Evolutionary conservation across 1,140 invertebrate species (phyloP).

Genomic region (Penaeus chinensis): DNA sequence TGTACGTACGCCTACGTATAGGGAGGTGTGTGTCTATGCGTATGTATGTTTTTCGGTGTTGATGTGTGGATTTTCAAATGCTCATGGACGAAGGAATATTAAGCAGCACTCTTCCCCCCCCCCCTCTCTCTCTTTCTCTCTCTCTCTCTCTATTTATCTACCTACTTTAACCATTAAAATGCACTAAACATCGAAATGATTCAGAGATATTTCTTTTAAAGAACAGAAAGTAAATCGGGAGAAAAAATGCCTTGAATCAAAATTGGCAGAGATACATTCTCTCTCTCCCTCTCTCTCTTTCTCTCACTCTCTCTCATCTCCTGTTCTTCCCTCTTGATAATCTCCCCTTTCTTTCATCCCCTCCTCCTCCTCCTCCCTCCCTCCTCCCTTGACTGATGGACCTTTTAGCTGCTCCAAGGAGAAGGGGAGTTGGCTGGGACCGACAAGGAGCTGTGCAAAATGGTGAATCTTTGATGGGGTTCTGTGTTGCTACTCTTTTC

Average conservation of each 20-base stretch:
- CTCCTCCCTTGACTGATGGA: neutral
- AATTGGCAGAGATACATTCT: neutral
- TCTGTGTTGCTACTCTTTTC: no score
- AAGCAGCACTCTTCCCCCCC: neutral
- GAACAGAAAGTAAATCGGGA: neutral
- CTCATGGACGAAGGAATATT: no score
- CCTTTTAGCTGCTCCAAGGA: no score
- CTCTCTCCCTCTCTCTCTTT: no score
- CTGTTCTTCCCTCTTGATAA: neutral
- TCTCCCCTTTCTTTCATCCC: neutral
- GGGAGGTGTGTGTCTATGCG: no score
- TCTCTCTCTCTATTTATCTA: slow-evolving; percentile 16
- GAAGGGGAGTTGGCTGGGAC: no score
- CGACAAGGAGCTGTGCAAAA: no score
- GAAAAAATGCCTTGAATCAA: neutral
- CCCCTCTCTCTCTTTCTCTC: slow-evolving; percentile 22
- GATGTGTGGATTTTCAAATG: no score
- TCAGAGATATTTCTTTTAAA: neutral
- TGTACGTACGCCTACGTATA: no score
- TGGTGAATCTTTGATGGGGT: no score
- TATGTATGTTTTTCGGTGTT: no score
- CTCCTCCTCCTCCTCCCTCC: neutral
- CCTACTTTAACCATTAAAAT: neutral
- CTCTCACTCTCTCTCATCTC: neutral
- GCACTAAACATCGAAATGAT: neutral